Evolutionary conservation across 1,140 invertebrate genomes (phyloP), one percentile per base, ranked within the genome.

Genomic region (Apis florea): DNA sequence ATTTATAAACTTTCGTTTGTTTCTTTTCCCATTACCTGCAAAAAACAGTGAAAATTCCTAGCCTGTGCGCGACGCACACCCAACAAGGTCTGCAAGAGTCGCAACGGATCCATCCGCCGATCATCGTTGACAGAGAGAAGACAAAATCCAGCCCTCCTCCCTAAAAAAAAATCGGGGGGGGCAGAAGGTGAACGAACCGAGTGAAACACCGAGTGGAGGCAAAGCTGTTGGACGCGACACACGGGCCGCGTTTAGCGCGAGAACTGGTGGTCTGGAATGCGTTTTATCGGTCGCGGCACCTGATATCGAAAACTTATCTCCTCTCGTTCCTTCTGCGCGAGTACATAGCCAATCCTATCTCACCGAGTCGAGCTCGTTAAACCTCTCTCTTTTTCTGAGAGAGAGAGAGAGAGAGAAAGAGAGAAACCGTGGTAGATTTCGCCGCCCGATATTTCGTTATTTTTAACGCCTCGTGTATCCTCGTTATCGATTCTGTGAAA

Each of bases 241-340:
- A 67, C 73, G 79, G 80, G 79, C 83, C 85, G 79, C 80, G 77
- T 66, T 83, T 73, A 70, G 56, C 70, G 79, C 72, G 86, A 89
- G 86, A 89, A 90, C 90, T 91, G 31, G 88, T 78, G 49, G 85
- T 79, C 82, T 85, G 90, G 89, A 87, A 90, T 90, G 90, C 79
- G 68, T 66, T 86, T 91, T 91, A 90, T 90, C 89, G 47, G n/a
- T 17, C 59, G 79, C 80, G 79, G 66, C 89, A 89, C 84, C 88
- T 91, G 90, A 91, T 92, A 92, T 91, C 89, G 88, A 89, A 90
- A 83, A 82, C 90, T 92, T 92, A 92, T 92, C 91, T 72, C 26
- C 19, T 56, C 73, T 63, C 58, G 58, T 68, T 70, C 24, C 66
- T 74, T 71, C 59, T 73, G 53, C 63, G n/a, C 31, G 40, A 68